phyloP scores from a whole-genome alignment of 2,113 vertebrate species.

The Tragelaphus strepsiceros region DNA sequence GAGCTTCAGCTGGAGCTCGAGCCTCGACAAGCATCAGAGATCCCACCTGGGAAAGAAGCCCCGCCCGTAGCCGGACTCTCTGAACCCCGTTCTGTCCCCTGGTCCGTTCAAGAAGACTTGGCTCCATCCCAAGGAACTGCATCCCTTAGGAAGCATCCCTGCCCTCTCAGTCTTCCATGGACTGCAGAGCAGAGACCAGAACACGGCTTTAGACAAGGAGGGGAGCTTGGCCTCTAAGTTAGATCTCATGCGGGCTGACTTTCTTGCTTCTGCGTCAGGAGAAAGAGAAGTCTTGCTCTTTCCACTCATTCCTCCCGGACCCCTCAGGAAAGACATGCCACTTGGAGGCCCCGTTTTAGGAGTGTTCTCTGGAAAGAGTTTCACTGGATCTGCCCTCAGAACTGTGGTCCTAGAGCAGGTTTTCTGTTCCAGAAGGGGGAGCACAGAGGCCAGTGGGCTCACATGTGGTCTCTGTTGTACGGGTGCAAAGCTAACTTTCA shows the following conservation, averaged over 20 bases:
- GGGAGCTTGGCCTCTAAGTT: background rate
- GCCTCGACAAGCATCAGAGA: constrained; percentile 72
- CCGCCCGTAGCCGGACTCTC: background rate
- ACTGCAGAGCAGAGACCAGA: background rate
- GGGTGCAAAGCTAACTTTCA: background rate
- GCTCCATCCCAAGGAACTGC: background rate
- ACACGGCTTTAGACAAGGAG: background rate
- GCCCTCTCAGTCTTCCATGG: background rate
- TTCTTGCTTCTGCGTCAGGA: constrained; percentile 14
- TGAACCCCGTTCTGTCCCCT: background rate
- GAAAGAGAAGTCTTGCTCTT: background rate
- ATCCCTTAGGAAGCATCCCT: background rate
- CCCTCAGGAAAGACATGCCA: background rate
- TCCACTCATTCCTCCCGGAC: background rate
- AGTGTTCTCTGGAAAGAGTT: background rate
- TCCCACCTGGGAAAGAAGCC: constrained; percentile 72
- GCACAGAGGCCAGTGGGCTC: background rate
- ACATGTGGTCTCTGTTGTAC: background rate
- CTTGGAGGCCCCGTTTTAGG: background rate
- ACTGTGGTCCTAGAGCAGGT: background rate
- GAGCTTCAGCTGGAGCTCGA: constrained; percentile 73
- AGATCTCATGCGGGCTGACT: background rate
- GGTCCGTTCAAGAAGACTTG: background rate
- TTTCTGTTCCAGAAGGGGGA: background rate
- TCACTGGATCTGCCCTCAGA: background rate